Base-by-base conservation (phyloP, 2,888 invertebrate species). In the Drosophila imparisetae region DNA sequence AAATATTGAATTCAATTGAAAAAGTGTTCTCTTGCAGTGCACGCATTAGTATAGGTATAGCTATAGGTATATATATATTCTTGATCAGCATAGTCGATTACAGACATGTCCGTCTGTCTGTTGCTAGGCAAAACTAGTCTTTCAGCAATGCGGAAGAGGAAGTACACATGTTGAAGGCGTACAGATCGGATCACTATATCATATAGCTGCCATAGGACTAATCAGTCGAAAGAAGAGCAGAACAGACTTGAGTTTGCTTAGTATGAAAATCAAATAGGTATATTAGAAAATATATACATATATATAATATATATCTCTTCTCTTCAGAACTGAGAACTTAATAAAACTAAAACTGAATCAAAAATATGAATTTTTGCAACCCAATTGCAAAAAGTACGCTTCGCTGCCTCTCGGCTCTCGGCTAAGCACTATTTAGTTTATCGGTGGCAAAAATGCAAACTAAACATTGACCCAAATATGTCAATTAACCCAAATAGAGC, bases 381-480 rank as follows among this genome's bases (percentile, higher is more conserved):
- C 45, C 45, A 45, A 24, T 38, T 18, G 54, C 54, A 38, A n/a
- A 55, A 30, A 66, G 29, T 60, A 27, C 79, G 75, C 55, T 64
- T 59, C 38, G 53, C 36, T 69, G 65, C 13, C 40, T 49, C 10
- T 32, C 10, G 4, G 32, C 32, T 3, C 10, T 10, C 63, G 24
- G 15, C 52, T 24, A 55, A 67, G 54, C 62, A 67, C 72, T 68
- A 65, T 72, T 80, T 62, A 66, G 36, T 60, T 53, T 73, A 69
- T 73, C 55, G 68, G 36, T 24, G 49, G 27, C 63, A 71, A 66
- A 85, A 83, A 76, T 85, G 80, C 80, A 76, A 79, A 80, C 88
- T 79, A 88, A 85, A 83, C 86, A 83, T 83, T 86, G 86, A 89
- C 85, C 86, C 72, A 81, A 83, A 83, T 85, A 75, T 78, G 84